Evolutionary conservation across 2,888 invertebrate species (phyloP).

Genomic region (Steinernema carpocapsae): DNA sequence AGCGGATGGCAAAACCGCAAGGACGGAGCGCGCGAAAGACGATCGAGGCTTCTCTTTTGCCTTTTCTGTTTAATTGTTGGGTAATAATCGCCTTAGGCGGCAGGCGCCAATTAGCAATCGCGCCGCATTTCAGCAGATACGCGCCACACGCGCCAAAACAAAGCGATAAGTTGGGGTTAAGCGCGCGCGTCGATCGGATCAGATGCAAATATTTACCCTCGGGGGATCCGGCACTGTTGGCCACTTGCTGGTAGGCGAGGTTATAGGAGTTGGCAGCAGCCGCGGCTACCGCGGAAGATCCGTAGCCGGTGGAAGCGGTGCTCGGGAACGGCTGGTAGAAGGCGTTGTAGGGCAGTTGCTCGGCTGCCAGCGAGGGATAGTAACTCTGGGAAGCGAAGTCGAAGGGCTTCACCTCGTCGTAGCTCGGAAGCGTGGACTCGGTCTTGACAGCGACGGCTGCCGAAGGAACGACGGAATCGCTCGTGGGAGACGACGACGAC

Average conservation of each 20-base stretch:
- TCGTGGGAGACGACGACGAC: slow-evolving; percentile 19
- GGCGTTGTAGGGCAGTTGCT: not conserved
- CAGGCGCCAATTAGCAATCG: slow-evolving; percentile 11
- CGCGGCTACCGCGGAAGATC: not conserved
- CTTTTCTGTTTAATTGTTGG: not conserved
- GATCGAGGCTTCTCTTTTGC: not conserved
- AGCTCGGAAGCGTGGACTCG: not conserved
- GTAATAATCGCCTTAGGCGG: slow-evolving; percentile 32
- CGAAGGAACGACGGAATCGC: slow-evolving; percentile 33
- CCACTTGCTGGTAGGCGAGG: slow-evolving; percentile 31
- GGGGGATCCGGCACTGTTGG: slow-evolving; percentile 30
- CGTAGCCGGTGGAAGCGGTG: slow-evolving; percentile 29
- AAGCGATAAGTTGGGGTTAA: not conserved
- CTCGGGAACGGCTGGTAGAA: slow-evolving; percentile 24
- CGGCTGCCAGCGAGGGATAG: not conserved
- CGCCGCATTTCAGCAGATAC: not conserved
- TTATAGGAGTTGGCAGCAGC: not conserved
- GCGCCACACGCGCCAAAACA: not conserved
- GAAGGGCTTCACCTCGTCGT: slow-evolving; percentile 22
- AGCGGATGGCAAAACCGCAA: not conserved
- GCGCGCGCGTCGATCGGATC: not conserved
- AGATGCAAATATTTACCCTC: slow-evolving; percentile 7
- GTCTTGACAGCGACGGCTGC: slow-evolving; percentile 18
- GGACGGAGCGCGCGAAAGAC: not conserved
- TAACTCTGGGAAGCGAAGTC: not conserved